Conservation (phyloP, 2,113 vertebrate genomes). For the Dendropsophus ebraccatus region DNA sequence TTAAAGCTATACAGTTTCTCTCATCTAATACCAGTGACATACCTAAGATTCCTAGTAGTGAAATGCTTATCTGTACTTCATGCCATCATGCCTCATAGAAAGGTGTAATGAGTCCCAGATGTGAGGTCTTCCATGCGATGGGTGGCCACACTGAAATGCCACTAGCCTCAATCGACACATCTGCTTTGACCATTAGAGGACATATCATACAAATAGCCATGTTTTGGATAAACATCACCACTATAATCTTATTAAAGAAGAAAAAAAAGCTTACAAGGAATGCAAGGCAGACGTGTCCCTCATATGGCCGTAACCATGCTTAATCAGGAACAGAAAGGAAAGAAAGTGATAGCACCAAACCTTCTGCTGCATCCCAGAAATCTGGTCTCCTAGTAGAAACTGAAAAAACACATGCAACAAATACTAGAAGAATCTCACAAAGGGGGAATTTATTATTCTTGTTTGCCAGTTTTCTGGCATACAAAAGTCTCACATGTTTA, state of each 20-base stretch:
- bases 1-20: background rate
- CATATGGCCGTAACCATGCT: constrained; percentile 21
- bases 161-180: constrained; percentile 18
- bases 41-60: constrained; percentile 38
- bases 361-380: background rate
- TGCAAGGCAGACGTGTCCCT: constrained; percentile 37
- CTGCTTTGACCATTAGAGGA: constrained; percentile 51
- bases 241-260: constrained; percentile 34
- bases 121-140: constrained; percentile 8
- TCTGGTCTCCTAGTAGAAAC: background rate
- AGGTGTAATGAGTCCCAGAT: constrained; percentile 46
- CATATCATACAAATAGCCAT: constrained; percentile 40
- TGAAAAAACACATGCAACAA: background rate
- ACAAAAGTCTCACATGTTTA: no score
- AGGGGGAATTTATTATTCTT: no score
- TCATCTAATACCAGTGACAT: constrained; percentile 31
- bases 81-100: constrained; percentile 8
- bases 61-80: constrained; percentile 21
- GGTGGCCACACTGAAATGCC: constrained; percentile 42
- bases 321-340: constrained; percentile 43
- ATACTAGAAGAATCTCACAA: background rate
- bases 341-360: constrained; percentile 12
- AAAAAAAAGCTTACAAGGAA: constrained; percentile 29
- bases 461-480: no score
- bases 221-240: constrained; percentile 47